These are phyloP conservation scores for Myiotriccus ornatus DNA, from an alignment of 2,797 vertebrate species.

Conservation along the genomic window DNA sequence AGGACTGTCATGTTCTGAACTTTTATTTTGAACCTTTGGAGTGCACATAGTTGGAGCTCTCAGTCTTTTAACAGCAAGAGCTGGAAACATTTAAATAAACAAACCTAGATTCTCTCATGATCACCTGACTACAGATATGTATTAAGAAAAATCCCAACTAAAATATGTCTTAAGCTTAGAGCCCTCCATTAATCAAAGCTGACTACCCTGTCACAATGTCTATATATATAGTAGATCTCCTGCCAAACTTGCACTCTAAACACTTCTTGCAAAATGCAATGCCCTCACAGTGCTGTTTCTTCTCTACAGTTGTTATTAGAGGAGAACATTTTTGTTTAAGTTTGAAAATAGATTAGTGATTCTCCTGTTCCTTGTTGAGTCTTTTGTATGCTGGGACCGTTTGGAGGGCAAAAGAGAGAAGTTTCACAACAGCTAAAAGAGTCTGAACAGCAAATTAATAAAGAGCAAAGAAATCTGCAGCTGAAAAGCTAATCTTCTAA, in stretches of 20 bases:
- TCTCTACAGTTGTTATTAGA: constrained; percentile 32
- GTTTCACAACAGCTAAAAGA: neutral
- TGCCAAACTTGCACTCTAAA: constrained; percentile 45
- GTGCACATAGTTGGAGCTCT: neutral
- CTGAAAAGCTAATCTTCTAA: neutral
- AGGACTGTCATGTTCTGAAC: neutral
- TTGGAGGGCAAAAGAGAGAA: neutral
- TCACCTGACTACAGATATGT: constrained; percentile 1
- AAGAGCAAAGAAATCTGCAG: neutral
- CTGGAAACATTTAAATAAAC: constrained; percentile 5
- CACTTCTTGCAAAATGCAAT: constrained; percentile 9
- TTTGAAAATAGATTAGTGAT: constrained; percentile 26
- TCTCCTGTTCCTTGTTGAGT: neutral
- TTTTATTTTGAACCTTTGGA: neutral
- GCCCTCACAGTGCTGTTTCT: neutral
- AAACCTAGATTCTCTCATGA: constrained; percentile 11
- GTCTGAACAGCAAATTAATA: neutral
- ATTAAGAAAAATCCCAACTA: neutral
- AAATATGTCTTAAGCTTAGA: neutral
- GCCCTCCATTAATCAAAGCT: constrained; percentile 20
- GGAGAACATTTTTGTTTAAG: constrained; percentile 20
- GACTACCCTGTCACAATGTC: neutral
- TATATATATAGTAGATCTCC: constrained; percentile 14
- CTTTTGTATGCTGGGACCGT: neutral
- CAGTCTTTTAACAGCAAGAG: neutral